These are phyloP conservation scores for Verasper variegatus DNA, from an alignment of 2,113 vertebrate species.

Conservation along the genomic window DNA sequence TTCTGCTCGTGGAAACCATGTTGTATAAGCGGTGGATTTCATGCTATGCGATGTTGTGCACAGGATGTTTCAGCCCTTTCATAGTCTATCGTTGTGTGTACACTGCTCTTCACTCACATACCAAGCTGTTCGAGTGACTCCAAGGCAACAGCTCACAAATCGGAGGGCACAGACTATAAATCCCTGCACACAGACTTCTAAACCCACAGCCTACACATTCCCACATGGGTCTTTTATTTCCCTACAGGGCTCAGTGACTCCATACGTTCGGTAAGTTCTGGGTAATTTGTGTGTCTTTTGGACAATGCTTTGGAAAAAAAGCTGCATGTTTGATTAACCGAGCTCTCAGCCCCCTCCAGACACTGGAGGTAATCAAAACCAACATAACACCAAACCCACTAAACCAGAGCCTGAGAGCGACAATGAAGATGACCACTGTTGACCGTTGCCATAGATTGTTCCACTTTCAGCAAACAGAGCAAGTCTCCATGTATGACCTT, in stretches of 20 bases:
- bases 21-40: not conserved
- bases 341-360: no score
- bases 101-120: not conserved
- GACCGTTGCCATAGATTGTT: not conserved
- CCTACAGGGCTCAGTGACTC: no score
- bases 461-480: not conserved
- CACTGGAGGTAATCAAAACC: not conserved
- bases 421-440: not conserved
- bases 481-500: conserved; percentile 4
- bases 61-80: not conserved
- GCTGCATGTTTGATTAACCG: no score
- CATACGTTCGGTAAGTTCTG: no score
- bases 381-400: not conserved
- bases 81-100: not conserved
- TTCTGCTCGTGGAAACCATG: not conserved
- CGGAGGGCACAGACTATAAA: not conserved
- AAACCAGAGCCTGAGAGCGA: not conserved
- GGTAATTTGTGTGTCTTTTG: no score
- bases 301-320: no score
- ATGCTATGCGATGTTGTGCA: not conserved
- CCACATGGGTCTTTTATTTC: not conserved
- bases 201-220: not conserved
- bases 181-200: no score
- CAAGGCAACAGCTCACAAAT: not conserved
- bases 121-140: not conserved